Base-by-base conservation (phyloP, 2,888 invertebrate genomes). In the Actias luna region DNA sequence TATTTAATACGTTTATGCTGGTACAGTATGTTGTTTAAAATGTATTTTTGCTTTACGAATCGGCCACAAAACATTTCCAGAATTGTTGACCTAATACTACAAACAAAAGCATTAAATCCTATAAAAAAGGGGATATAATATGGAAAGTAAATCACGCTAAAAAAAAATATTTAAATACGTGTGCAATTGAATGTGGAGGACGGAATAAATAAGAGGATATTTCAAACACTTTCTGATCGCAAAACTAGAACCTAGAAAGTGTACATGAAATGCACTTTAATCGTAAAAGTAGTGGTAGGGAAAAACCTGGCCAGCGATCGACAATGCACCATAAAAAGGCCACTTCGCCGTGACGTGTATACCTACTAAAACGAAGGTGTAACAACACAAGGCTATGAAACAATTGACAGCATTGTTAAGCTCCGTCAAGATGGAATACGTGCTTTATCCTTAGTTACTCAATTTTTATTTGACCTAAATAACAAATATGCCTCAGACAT, bases 261-360 rank as follows among this genome's bases (percentile, higher is more conserved):
- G 29, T 29, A n/a, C n/a, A 55, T 55, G 29, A 55, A 55, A 55
- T 55, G 29, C 7, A 55, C 16, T 55, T 55, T 29, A 29, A 39
- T 42, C 25, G 16, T 59, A 42, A 29, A 59, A 29, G 59, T 42
- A n/a, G 62, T 2, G 57, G 39, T 16, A 33, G 42, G 25, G 27
- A 27, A 42, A 59, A 59, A 59, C 42, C 36, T 25, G 42, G 59
- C 42, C 39, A 29, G 42, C 55, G 55, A 55, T 36, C 75, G 65
- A 69, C 72, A 72, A 73, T 71, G 62, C 63, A 65, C 67, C 67
- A 75, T 79, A 77, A 78, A 79, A 75, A 66, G 59, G 67, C 65
- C 68, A 72, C 78, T 78, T 76, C 64, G 65, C 67, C 62, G 58
- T 66, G 67, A 66, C 64, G 66, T 58, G 64, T 66, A 69, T 67